Evolutionary conservation across 2,888 invertebrate species (phyloP).

Genomic region (Teinopalpus imperialis): DNA sequence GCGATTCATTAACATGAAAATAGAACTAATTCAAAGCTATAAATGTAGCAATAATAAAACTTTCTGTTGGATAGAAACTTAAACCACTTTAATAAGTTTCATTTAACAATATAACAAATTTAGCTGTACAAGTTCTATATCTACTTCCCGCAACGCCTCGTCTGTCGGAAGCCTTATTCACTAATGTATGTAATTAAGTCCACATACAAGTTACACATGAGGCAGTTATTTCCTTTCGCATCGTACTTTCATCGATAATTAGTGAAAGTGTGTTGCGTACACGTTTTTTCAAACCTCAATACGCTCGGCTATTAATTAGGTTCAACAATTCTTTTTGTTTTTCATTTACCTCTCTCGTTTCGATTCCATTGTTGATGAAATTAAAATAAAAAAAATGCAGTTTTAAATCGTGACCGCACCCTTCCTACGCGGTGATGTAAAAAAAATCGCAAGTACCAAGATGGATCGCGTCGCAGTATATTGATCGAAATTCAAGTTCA

Average conservation of each 20-base stretch:
- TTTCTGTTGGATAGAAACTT: too few relatives aligned
- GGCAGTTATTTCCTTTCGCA: constrained; percentile 11
- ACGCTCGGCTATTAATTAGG: constrained; percentile 4
- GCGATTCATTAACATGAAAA: too few relatives aligned
- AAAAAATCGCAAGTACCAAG: constrained; percentile 55
- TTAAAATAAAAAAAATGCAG: constrained; percentile 8
- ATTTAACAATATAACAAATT: too few relatives aligned
- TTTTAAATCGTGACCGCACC: constrained; percentile 9
- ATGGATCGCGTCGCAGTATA: constrained; percentile 50
- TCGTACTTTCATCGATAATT: constrained; percentile 24
- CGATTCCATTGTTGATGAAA: not conserved
- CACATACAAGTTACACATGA: constrained; percentile 9
- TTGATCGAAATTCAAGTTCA: constrained; percentile 75
- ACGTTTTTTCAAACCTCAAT: constrained; percentile 19
- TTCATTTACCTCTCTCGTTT: constrained; percentile 2
- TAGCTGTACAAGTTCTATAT: constrained; percentile 9
- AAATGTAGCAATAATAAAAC: too few relatives aligned
- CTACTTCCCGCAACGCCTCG: not conserved
- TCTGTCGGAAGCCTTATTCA: constrained; percentile 10
- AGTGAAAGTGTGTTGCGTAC: constrained; percentile 24
- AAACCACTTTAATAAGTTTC: too few relatives aligned
- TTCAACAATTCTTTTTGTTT: constrained; percentile 3
- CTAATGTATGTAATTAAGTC: constrained; percentile 20
- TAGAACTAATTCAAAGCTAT: too few relatives aligned
- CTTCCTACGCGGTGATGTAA: constrained; percentile 28